Base-by-base conservation (phyloP, 1,140 invertebrate species). In the Mamestra configurata region DNA sequence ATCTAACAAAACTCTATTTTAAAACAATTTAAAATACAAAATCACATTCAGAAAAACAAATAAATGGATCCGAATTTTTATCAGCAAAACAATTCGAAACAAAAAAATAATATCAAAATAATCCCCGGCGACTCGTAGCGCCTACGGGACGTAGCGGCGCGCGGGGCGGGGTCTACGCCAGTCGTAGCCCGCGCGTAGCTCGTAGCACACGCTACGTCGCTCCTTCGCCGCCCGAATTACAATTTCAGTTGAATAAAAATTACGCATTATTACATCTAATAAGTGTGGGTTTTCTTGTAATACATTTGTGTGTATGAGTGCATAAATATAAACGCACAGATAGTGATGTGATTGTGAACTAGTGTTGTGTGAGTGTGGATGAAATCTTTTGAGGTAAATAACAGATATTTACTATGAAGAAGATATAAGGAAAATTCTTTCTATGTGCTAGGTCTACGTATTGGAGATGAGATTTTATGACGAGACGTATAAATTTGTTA, bases 141-240 rank as follows among this genome's bases (percentile, higher is more conserved):
- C 77, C 77, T 79, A 75, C 71, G 71, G 79, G 77, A 70, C 70
- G 73, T 76, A 79, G 82, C 78, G 78, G 55, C 66, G 84, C 80
- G 73, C 73, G 90, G 92, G 89, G 91, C 79, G 87, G 89, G 90
- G 87, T 85, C 90, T 89, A 88, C 91, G 91, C 86, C 92, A 94
- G 92, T 94, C 88, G 84, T 88, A 89, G 86, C 84, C 80, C 86
- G 87, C 86, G 87, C 90, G 91, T 92, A 91, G 89, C 84, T 79
- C 88, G 87, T 88, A 88, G 88, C 88, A 83, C 83, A 72, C 88
- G 91, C 91, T 91, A 91, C 91, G 92, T 68, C 82, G 84, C 76
- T 18, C 43, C 46, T 22, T 22, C 66, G 55, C 40, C 68, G 59
- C 53, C 37, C 76, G 77, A 49, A 57, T 46, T 57, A 22, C 64